Conservation (phyloP, 2,113 vertebrate species). For the Alethe castanea region DNA sequence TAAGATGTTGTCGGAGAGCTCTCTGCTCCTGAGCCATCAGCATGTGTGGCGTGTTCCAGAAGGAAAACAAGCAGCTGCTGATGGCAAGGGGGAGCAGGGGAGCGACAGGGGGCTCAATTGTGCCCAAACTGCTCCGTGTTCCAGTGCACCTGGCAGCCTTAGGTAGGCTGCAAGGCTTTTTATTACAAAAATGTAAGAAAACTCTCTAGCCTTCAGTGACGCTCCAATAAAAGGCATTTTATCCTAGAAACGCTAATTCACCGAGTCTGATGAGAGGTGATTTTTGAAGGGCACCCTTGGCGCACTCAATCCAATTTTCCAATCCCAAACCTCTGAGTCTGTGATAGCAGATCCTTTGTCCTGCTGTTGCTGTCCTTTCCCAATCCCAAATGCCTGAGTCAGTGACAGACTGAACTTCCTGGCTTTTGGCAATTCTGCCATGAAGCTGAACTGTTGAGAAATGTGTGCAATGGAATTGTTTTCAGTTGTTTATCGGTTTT, state of each 20-base stretch:
- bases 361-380: background rate
- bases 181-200: background rate
- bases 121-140: background rate
- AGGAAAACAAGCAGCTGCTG: constrained; percentile 32
- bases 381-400: too few relatives aligned
- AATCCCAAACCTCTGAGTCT: too few relatives aligned
- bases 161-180: background rate
- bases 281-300: background rate
- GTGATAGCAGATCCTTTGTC: background rate
- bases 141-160: constrained; percentile 1
- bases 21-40: background rate
- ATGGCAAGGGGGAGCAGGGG: background rate
- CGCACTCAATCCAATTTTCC: too few relatives aligned
- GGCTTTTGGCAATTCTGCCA: background rate
- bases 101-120: constrained; percentile 6
- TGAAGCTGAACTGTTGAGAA: background rate
- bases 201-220: background rate
- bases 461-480: background rate
- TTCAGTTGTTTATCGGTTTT: background rate
- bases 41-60: background rate
- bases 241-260: background rate
- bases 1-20: background rate
- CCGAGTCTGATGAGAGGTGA: background rate
- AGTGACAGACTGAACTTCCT: background rate
- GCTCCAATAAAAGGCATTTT: background rate